Base-by-base conservation (phyloP, 2,113 vertebrate species). In the Meriones unguiculatus region DNA sequence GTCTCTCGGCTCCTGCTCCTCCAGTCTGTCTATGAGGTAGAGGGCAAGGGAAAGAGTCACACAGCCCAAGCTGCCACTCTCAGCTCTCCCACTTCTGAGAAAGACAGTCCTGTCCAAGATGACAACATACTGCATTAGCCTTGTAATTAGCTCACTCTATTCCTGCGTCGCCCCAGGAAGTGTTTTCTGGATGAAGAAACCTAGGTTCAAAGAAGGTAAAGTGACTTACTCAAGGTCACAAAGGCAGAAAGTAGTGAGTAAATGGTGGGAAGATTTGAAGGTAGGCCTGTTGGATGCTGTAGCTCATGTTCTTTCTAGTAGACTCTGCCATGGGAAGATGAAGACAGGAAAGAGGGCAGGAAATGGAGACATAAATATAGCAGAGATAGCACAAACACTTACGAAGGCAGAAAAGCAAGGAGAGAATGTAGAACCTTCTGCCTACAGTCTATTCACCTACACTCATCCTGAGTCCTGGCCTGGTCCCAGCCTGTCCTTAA, bases 111-210 rank as follows among this genome's bases (percentile, higher is more conserved):
- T 94, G 86, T 54, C 73, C 87, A 52, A 95, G 25, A 41, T 24
- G 14, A 80, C 57, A 62, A 65, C 24, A 24, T 17, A 35, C 14
- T 38, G 52, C 46, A 86, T 77, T 76, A 81, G 14, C 38, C 70
- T 72, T 75, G 11, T 70, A 84, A 64, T 12, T 87, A 30, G 9
- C 32, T 94, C 57, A 91, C 57, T 54, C 81, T n/a, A 85, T 65
- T 14, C 54, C 64, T 41, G n/a, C 6, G 18, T 28, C 46, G 59
- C 4, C 35, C 65, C 57, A 54, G 30, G n/a, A 72, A 6, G 25
- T 57, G 70, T 91, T 92, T 94, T 93, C 80, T 20, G 35, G 65
- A 93, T 20, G 54, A 90, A 78, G 64, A 95, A 87, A 95, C 22
- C 12, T 4, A 97, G 75, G 46, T 38, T 78, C 38, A 91, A 88